Conservation (phyloP, 2,113 vertebrate genomes). For the Glaucidium brasilianum region DNA sequence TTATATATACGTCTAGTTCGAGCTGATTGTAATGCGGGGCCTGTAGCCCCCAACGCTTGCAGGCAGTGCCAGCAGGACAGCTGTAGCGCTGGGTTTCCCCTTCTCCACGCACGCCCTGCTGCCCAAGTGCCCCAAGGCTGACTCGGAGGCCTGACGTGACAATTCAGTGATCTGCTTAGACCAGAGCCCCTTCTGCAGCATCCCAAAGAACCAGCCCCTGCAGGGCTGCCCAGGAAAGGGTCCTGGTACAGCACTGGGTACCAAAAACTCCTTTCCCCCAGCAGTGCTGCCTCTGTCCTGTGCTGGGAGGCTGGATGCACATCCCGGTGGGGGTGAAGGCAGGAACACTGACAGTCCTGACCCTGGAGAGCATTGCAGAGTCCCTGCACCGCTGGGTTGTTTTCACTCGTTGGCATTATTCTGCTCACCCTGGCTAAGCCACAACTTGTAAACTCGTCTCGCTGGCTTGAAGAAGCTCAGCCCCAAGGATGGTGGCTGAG, state of each 20-base stretch:
- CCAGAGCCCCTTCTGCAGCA: background rate
- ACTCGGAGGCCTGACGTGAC: background rate
- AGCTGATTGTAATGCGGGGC: background rate
- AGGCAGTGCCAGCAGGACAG: background rate
- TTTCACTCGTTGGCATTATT: accelerated
- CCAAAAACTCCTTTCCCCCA: background rate
- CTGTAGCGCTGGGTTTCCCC: slow-evolving; percentile 12
- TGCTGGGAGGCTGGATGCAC: background rate
- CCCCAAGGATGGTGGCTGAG: background rate
- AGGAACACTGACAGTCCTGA: too few species aligned
- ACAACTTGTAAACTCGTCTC: background rate
- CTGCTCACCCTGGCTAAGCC: background rate
- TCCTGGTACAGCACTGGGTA: accelerated
- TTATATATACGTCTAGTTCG: background rate
- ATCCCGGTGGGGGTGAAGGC: background rate
- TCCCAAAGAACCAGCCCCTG: background rate
- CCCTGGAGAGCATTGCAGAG: background rate
- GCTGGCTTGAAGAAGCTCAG: background rate
- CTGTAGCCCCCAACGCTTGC: background rate
- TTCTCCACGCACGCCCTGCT: background rate
- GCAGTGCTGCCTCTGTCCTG: background rate
- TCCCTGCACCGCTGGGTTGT: background rate
- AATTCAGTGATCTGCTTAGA: background rate
- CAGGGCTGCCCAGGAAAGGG: background rate
- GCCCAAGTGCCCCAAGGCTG: background rate